Evolutionary conservation across 2,888 invertebrate species (phyloP).

Genomic region (Nomada ruficornis): DNA sequence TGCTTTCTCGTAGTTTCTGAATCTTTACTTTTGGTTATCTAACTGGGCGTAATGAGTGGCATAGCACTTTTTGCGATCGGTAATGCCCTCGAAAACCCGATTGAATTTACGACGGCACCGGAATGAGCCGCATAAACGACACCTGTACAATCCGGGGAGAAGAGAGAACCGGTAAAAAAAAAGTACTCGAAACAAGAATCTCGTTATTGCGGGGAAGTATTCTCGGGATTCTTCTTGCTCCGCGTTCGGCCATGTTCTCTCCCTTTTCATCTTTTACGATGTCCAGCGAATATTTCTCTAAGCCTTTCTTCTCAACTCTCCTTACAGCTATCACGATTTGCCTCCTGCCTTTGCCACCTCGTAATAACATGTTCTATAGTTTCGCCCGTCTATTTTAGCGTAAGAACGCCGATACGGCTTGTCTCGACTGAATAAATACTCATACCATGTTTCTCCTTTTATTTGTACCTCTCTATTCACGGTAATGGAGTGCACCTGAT

Average conservation of each 20-base stretch:
- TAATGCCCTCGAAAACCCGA: neutral
- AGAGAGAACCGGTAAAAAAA: no score
- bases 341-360: no score
- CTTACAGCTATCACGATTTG: no score
- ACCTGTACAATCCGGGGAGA: neutral
- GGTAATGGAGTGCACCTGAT: neutral
- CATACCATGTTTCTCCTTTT: neutral
- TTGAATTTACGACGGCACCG: neutral
- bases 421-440: no score
- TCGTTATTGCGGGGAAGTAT: neutral
- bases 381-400: neutral
- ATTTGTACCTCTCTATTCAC: constrained; percentile 12
- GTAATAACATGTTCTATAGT: neutral
- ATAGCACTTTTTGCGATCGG: constrained; percentile 1
- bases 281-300: no score
- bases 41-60: constrained; percentile 18
- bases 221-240: neutral
- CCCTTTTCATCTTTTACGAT: no score
- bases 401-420: neutral
- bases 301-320: no score
- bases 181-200: neutral
- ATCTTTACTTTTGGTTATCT: constrained; percentile 24
- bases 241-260: no score
- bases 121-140: neutral
- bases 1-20: constrained; percentile 21